Evolutionary conservation across 1,140 invertebrate genomes (phyloP).

Genomic region (Thaumatotibia leucotreta): DNA sequence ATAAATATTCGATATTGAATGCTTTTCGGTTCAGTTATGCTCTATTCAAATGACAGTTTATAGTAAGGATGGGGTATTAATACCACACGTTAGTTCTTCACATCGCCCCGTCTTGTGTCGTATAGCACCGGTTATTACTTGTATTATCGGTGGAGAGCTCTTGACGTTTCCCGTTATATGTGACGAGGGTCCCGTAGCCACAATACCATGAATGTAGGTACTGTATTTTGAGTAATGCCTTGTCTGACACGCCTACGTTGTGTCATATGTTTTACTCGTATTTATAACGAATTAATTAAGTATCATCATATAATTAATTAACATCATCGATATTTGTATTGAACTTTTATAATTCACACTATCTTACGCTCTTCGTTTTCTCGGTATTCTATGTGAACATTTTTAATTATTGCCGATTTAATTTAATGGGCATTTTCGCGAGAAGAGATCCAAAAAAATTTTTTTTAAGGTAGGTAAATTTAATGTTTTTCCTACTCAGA

Average conservation of each 20-base stretch:
- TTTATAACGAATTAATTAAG: neutral
- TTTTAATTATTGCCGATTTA: no score
- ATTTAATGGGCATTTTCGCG: no score
- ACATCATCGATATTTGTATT: no score
- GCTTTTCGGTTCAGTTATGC: neutral
- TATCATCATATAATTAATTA: no score
- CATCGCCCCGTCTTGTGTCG: neutral
- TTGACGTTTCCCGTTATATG: slow-evolving; percentile 7
- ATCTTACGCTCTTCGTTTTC: no score
- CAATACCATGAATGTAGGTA: slow-evolving; percentile 7
- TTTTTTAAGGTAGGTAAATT: no score
- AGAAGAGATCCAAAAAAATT: no score
- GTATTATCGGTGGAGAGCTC: slow-evolving; percentile 5
- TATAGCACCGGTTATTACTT: slow-evolving; percentile 9
- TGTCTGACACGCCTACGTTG: neutral
- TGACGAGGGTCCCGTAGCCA: slow-evolving; percentile 4
- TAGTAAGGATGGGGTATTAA: slow-evolving; percentile 2
- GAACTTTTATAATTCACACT: no score
- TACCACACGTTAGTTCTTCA: neutral
- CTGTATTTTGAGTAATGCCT: slow-evolving; percentile 6
- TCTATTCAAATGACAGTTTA: neutral
- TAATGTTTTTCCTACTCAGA: no score
- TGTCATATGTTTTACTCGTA: neutral
- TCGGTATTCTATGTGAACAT: no score
- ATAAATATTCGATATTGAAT: no score